A percentile compares a stretch with the other conserved stretches of the same genome.
Conservation (phyloP, 2,888 invertebrate species). For the Drosophila sordidula region DNA sequence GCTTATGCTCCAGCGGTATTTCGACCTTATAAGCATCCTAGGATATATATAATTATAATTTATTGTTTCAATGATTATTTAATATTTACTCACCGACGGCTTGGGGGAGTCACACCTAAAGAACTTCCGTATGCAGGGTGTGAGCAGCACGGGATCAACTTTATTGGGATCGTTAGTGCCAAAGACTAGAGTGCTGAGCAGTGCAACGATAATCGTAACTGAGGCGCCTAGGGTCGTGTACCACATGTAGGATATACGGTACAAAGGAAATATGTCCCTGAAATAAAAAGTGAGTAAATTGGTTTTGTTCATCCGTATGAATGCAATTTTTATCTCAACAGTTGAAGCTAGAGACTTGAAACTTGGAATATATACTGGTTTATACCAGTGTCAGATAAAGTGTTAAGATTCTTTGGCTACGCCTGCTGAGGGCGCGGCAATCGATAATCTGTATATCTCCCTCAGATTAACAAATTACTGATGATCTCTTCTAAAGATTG, state of each 20-base stretch:
- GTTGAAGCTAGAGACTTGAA: too few species aligned
- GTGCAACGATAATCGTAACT: constrained; percentile 86
- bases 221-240: constrained; percentile 88
- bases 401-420: too few species aligned
- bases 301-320: too few species aligned
- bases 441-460: too few species aligned
- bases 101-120: constrained; percentile 38
- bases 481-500: too few species aligned
- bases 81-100: constrained; percentile 33
- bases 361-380: too few species aligned
- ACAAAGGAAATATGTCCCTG: constrained; percentile 85
- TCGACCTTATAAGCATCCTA: constrained; percentile 70
- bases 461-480: too few species aligned
- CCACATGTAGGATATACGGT: constrained; percentile 93
- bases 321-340: too few species aligned
- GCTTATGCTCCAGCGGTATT: constrained; percentile 71
- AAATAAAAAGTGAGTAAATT: constrained; percentile 8
- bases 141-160: constrained; percentile 87
- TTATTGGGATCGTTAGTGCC: constrained; percentile 86
- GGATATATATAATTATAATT: not conserved
- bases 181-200: constrained; percentile 75
- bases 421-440: too few species aligned
- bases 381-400: too few species aligned
- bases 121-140: constrained; percentile 86
- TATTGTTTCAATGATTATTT: not conserved